Conservation (phyloP, 2,113 vertebrate genomes). For the Antidorcas marsupialis region DNA sequence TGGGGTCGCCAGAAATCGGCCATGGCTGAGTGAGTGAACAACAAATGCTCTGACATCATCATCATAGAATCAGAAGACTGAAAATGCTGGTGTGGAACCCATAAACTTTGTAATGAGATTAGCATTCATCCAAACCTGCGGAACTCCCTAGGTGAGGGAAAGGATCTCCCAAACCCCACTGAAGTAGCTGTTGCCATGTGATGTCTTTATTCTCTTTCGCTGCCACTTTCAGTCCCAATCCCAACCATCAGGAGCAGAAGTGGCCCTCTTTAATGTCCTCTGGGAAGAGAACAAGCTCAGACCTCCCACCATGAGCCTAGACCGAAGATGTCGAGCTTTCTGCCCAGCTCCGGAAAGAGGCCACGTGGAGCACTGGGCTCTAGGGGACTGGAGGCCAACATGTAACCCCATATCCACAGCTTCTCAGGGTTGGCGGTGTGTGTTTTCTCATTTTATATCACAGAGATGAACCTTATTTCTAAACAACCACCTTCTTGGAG, state of each 20-base stretch:
- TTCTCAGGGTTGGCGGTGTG: neutral
- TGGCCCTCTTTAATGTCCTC: neutral
- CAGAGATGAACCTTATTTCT: neutral
- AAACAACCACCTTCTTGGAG: neutral
- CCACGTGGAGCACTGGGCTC: neutral
- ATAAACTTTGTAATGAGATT: neutral
- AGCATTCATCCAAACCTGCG: neutral
- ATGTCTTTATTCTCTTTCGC: neutral
- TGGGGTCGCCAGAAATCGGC: neutral
- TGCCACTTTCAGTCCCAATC: neutral
- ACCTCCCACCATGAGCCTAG: accelerated
- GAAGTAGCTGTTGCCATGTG: accelerated
- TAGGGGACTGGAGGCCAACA: neutral
- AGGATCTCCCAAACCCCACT: neutral
- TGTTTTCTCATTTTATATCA: neutral
- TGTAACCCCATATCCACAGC: neutral
- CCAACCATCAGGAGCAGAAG: neutral
- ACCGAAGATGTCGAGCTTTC: neutral
- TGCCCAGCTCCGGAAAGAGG: neutral
- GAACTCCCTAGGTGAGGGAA: neutral
- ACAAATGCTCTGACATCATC: neutral
- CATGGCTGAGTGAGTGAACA: neutral
- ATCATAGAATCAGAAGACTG: neutral
- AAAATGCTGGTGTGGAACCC: neutral
- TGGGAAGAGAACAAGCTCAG: neutral